phyloP scores from a whole-genome alignment of 2,888 invertebrate species.

The Scaptomyza cyrtandrae region DNA sequence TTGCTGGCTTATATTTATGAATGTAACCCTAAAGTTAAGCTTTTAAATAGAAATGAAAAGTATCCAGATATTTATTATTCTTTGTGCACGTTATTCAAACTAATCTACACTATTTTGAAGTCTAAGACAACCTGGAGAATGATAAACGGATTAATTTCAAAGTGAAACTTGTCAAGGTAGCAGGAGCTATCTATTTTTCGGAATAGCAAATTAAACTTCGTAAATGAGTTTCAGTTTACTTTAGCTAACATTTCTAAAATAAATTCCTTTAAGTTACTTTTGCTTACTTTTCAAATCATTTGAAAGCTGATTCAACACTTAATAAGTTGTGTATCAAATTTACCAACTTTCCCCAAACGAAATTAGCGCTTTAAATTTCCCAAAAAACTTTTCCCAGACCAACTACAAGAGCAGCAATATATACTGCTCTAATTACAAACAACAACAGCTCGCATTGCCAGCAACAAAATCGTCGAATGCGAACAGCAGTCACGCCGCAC shows the following conservation, averaged over 20 bases:
- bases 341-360: not conserved
- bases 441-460: conserved; percentile 61
- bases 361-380: not conserved
- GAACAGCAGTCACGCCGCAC: conserved; percentile 62
- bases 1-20: not conserved
- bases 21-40: not conserved
- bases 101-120: too few species aligned
- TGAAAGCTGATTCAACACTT: conserved; percentile 20
- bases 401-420: conserved; percentile 29
- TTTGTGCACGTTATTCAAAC: too few species aligned
- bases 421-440: conserved; percentile 70
- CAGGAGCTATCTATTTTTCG: too few species aligned
- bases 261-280: not conserved
- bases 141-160: too few species aligned
- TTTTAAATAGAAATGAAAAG: too few species aligned
- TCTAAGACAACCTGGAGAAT: too few species aligned
- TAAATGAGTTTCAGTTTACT: too few species aligned
- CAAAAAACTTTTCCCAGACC: conserved; percentile 7
- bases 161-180: too few species aligned
- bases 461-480: conserved; percentile 28
- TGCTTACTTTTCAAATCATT: conserved; percentile 5
- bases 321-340: conserved; percentile 25
- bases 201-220: not conserved
- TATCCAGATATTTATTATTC: too few species aligned
- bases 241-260: not conserved